Evolutionary conservation across 1,140 invertebrate species (phyloP).

Genomic region (Sweltsa coloradensis): DNA sequence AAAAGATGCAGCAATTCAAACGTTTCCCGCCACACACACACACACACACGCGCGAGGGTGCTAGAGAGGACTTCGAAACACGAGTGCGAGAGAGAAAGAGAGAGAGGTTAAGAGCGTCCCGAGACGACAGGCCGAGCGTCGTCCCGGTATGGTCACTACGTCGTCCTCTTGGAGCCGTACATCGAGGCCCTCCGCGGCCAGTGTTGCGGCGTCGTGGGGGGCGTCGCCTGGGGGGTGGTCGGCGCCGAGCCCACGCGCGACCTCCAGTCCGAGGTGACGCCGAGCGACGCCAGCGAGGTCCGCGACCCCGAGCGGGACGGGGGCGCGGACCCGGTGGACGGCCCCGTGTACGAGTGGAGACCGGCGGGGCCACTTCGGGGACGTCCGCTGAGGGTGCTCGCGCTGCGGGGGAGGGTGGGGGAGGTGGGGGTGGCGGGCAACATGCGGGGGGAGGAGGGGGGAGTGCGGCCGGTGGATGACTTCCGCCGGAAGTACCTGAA

Average conservation of each 20-base stretch:
- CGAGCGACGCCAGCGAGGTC: constrained; percentile 40
- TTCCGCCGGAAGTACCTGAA: constrained; percentile 34
- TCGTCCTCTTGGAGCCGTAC: constrained; percentile 17
- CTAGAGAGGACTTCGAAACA: too few relatives aligned
- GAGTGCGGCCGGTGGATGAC: constrained; percentile 36
- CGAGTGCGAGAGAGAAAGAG: too few relatives aligned
- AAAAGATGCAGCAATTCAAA: too few relatives aligned
- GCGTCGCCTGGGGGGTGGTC: constrained; percentile 36
- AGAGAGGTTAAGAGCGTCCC: not conserved
- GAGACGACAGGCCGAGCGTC: not conserved
- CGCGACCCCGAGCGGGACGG: constrained; percentile 52
- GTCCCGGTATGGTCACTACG: not conserved
- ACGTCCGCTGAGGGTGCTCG: constrained; percentile 28
- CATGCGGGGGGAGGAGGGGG: constrained; percentile 38
- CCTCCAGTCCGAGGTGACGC: constrained; percentile 32
- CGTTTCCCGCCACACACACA: too few relatives aligned
- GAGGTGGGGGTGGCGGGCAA: constrained; percentile 33
- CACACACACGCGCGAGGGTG: too few relatives aligned
- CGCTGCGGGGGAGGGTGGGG: constrained; percentile 27
- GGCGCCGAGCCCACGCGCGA: constrained; percentile 36
- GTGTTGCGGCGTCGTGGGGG: constrained; percentile 40
- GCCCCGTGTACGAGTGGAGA: constrained; percentile 55
- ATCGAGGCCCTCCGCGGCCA: constrained; percentile 26
- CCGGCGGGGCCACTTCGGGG: constrained; percentile 55
- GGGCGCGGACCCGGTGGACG: constrained; percentile 50